Evolutionary conservation across 1,140 invertebrate species (phyloP).

Genomic region (Cheumatopsyche charites): DNA sequence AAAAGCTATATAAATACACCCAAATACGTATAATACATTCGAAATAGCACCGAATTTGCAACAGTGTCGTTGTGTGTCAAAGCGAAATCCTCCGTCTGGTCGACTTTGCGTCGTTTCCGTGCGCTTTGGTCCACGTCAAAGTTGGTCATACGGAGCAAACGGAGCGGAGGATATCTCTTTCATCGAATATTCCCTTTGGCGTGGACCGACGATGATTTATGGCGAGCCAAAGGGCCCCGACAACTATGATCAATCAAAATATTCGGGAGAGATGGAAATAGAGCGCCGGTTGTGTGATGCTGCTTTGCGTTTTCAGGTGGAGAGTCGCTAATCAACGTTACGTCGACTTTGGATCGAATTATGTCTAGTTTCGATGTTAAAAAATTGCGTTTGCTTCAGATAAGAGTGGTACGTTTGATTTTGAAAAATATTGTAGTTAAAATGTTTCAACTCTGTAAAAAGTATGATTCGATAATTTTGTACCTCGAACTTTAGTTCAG

Average conservation of each 20-base stretch:
- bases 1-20: neutral
- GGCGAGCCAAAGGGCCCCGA: neutral
- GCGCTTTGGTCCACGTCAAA: neutral
- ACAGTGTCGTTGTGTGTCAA: neutral
- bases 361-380: neutral
- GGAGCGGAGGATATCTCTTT: neutral
- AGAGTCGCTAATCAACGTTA: neutral
- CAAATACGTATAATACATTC: neutral
- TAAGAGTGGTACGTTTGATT: no score
- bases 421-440: no score
- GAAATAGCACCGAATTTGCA: neutral
- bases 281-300: neutral
- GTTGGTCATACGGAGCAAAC: neutral
- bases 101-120: neutral
- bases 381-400: no score
- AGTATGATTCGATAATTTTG: no score
- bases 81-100: neutral
- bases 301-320: neutral
- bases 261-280: neutral
- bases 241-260: slow-evolving; percentile 8
- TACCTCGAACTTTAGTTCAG: no score
- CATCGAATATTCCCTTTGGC: slow-evolving; percentile 21
- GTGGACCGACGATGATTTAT: neutral
- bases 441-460: no score
- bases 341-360: neutral